These are phyloP conservation scores for Tauraco erythrolophus DNA, from an alignment of 2,113 vertebrate species.

Conservation along the genomic window DNA sequence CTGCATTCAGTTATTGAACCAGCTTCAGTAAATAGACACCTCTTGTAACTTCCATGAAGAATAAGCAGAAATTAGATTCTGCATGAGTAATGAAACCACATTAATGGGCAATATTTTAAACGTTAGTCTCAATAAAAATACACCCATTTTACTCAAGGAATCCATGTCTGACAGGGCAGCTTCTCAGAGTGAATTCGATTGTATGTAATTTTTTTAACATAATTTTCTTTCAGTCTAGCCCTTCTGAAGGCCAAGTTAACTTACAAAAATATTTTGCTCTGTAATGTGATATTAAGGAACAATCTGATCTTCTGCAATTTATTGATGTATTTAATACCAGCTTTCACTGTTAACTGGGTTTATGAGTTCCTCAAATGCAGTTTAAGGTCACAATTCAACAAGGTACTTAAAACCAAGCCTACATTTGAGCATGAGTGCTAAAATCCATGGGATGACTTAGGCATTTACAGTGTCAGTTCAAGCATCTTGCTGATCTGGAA, in stretches of 20 bases:
- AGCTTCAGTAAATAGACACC: neutral
- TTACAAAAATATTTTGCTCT: neutral
- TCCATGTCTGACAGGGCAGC: neutral
- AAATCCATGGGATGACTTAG: slow-evolving; percentile 1
- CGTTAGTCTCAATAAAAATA: neutral
- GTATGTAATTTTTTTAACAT: neutral
- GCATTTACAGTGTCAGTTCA: neutral
- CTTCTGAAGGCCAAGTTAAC: neutral
- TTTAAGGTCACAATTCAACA: neutral
- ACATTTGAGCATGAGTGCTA: neutral
- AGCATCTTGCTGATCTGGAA: neutral
- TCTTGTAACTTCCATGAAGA: neutral
- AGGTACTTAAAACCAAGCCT: neutral
- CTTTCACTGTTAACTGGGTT: neutral
- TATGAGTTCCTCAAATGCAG: neutral
- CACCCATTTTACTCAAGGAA: neutral
- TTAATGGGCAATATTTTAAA: slow-evolving; percentile 38
- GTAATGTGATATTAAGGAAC: neutral
- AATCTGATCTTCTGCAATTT: neutral
- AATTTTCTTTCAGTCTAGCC: neutral
- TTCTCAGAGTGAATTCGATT: neutral
- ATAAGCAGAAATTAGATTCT: slow-evolving; percentile 49
- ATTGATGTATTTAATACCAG: neutral
- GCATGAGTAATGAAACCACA: neutral
- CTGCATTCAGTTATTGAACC: slow-evolving; percentile 37